Evolutionary conservation across 2,888 invertebrate species (phyloP).

Genomic region (Xanthia icteritia): DNA sequence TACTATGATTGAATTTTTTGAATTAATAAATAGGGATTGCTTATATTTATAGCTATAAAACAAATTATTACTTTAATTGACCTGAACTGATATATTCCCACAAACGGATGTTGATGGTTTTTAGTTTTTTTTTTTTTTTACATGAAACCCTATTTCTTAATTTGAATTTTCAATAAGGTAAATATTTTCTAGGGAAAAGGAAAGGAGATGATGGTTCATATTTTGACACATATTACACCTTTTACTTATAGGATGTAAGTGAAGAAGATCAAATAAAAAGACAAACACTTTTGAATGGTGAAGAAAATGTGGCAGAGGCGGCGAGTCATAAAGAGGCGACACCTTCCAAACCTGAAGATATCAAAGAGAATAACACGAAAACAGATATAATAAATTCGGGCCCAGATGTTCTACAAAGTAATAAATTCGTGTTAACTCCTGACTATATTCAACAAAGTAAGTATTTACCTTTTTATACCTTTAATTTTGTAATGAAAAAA

Average conservation of each 20-base stretch:
- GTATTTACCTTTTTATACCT: slow-evolving; percentile 76
- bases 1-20: slow-evolving; percentile 52
- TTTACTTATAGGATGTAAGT: slow-evolving; percentile 84
- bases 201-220: slow-evolving; percentile 41
- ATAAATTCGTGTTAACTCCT: slow-evolving; percentile 96
- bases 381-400: slow-evolving; percentile 83
- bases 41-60: slow-evolving; percentile 50
- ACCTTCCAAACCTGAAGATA: slow-evolving; percentile 83
- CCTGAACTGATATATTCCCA: slow-evolving; percentile 88
- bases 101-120: slow-evolving; percentile 80
- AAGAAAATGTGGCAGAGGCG: slow-evolving; percentile 85
- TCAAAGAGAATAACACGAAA: slow-evolving; percentile 84
- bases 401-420: slow-evolving; percentile 77
- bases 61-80: slow-evolving; percentile 57
- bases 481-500: not conserved
- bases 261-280: slow-evolving; percentile 82
- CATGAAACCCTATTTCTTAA: slow-evolving; percentile 65
- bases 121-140: slow-evolving; percentile 73
- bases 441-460: slow-evolving; percentile 98
- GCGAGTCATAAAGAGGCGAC: slow-evolving; percentile 83
- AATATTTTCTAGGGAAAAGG: slow-evolving; percentile 34
- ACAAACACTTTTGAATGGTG: slow-evolving; percentile 84
- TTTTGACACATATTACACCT: slow-evolving; percentile 67
- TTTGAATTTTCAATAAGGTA: slow-evolving; percentile 48
- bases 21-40: slow-evolving; percentile 65